Evolutionary conservation across 2,888 invertebrate species (phyloP), one percentile per base, ranked within the genome.

Genomic region (Himalopsyche japonica): DNA sequence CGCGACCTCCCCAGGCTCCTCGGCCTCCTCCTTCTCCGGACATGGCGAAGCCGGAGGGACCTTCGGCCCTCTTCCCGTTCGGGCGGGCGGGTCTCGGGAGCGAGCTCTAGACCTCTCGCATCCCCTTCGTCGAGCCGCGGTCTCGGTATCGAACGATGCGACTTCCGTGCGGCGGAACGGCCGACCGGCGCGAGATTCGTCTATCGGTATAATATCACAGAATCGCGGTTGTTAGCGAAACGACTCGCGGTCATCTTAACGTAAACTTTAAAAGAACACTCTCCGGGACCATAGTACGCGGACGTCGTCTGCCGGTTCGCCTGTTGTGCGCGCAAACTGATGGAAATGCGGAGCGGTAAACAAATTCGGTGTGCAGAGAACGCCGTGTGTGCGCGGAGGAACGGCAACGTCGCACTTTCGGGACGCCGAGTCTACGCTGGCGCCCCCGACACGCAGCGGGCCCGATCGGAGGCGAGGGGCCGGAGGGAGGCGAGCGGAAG

Each of bases 391-490:
- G 49, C 70, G 32, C 64, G 70, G 64, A 37, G 64, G 79, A 85
- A 76, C 85, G 93, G 92, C 93, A 93, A 92, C 93, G 91, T 91
- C 91, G 92, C 92, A 85, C 78, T 81, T 76, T 89, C 89, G 89
- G 91, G 92, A 92, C 92, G 92, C 92, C 92, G 92, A 91, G 91
- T 90, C 91, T 89, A 90, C 91, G 89, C 90, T 88, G 90, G 92
- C 92, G 92, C 92, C 93, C 92, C 89, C 92, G 91, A 91, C 92
- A 91, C 84, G 77, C 47, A 78, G 81, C 81, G 84, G 80, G 82
- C 47, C 80, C 48, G 79, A 37, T 34, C 78, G 32, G 57, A 34
- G 43, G 81, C 82, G 78, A 89, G 89, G 89, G 86, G 87, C 88
- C 88, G 87, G 86, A 83, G 87, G 82, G 79, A 80, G 82, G 82